phyloP scores from a whole-genome alignment of 1,140 invertebrate genomes.

The Apocrypta bakeri region DNA sequence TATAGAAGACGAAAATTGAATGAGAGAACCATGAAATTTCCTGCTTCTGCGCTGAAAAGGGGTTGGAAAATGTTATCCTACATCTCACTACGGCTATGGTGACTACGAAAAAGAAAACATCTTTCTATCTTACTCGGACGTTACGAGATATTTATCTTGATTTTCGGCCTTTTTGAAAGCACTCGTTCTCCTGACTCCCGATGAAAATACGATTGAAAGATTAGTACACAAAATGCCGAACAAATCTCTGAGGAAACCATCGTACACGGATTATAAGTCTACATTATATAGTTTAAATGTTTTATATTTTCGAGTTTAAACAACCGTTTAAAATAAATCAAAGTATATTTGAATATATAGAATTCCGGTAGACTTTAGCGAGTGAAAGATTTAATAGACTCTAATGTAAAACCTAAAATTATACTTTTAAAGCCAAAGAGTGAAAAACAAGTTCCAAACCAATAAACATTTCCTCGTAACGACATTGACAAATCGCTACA shows the following conservation, averaged over 20 bases:
- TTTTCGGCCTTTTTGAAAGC: constrained; percentile 49
- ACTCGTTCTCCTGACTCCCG: background rate
- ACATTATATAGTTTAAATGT: too few species aligned
- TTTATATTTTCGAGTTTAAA: too few species aligned
- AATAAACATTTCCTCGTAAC: background rate
- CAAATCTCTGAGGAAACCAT: background rate
- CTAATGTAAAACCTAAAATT: background rate
- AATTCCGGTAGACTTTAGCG: too few species aligned
- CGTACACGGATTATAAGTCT: too few species aligned
- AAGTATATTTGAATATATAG: too few species aligned
- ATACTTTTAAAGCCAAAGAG: background rate
- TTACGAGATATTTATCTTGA: constrained; percentile 40
- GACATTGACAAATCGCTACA: background rate
- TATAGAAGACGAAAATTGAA: constrained; percentile 16
- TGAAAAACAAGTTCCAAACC: background rate
- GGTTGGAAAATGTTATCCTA: constrained; percentile 45
- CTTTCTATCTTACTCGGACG: constrained; percentile 3
- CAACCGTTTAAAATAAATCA: too few species aligned
- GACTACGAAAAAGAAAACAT: constrained; percentile 31
- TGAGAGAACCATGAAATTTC: constrained; percentile 43
- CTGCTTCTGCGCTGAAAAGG: constrained; percentile 26
- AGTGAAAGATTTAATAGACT: too few species aligned
- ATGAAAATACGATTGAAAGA: constrained; percentile 37
- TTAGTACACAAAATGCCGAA: background rate
- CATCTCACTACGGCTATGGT: constrained; percentile 1